Conservation (phyloP, 53 echinoderm and acorn worm genomes). For the Glandiceps talaboti region DNA sequence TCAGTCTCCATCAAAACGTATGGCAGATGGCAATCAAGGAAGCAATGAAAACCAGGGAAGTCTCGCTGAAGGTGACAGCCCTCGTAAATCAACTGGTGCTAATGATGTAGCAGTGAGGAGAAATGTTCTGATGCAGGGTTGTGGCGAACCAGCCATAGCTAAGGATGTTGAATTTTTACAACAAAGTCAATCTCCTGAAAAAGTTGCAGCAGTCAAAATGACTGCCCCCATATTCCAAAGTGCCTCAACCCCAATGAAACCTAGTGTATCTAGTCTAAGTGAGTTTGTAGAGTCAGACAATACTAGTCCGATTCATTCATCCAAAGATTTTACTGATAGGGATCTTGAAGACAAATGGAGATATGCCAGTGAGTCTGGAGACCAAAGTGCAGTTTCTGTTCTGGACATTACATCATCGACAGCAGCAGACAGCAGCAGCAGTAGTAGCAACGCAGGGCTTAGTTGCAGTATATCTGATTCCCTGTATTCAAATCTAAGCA, state of each 20-base stretch:
- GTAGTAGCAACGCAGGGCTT: background rate
- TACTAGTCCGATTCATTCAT: background rate
- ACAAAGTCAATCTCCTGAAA: too few species aligned
- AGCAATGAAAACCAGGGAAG: background rate
- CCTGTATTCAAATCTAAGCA: too few species aligned
- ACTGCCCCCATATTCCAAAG: too few species aligned
- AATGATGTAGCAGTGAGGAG: too few species aligned
- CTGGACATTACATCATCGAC: background rate
- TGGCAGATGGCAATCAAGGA: background rate
- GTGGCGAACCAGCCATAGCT: background rate
- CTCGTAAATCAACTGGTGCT: background rate
- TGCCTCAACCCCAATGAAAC: background rate
- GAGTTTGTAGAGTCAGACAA: background rate
- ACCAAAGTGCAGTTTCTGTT: background rate
- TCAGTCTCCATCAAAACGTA: background rate
- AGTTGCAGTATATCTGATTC: too few species aligned
- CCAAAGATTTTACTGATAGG: too few species aligned
- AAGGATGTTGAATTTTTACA: too few species aligned
- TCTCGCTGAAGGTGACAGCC: background rate
- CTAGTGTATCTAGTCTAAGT: background rate
- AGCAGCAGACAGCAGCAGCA: background rate
- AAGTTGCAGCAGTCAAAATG: background rate
- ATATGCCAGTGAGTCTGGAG: background rate
- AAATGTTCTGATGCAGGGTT: background rate
- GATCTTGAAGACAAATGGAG: background rate